phyloP scores from a whole-genome alignment of 2,113 vertebrate genomes.

The Ceyx margarethae region DNA sequence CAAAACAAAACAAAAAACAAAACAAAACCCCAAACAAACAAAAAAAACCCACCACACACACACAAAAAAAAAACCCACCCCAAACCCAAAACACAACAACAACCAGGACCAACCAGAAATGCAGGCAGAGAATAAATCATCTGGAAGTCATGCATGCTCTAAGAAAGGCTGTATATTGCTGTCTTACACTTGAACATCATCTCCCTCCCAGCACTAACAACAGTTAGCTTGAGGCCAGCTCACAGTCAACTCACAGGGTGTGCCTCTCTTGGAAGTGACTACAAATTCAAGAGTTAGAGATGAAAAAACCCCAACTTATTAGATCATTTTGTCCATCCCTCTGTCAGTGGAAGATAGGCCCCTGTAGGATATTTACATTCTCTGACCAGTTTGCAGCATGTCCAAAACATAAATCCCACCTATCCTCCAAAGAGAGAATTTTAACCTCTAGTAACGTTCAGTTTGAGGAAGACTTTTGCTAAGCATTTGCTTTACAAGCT shows the following conservation, averaged over 20 bases:
- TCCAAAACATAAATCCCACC: constrained; percentile 32
- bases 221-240: background rate
- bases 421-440: background rate
- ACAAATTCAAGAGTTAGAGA: background rate
- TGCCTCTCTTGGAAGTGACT: constrained; percentile 33
- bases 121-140: background rate
- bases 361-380: constrained; percentile 25
- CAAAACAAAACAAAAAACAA: background rate
- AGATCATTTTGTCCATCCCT: constrained; percentile 53
- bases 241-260: constrained; percentile 17
- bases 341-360: background rate
- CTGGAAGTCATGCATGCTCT: background rate
- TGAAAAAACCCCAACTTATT: constrained; percentile 10
- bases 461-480: background rate
- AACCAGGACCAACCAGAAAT: background rate
- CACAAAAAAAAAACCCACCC: background rate
- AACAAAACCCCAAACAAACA: background rate
- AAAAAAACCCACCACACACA: too few species aligned
- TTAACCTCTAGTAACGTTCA: background rate
- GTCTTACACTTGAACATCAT: background rate
- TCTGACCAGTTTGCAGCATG: background rate
- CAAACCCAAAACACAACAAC: background rate
- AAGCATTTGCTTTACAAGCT: background rate
- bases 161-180: background rate
- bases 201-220: background rate